phyloP scores from a whole-genome alignment of 2,113 vertebrate species.

The Propithecus coquereli region DNA sequence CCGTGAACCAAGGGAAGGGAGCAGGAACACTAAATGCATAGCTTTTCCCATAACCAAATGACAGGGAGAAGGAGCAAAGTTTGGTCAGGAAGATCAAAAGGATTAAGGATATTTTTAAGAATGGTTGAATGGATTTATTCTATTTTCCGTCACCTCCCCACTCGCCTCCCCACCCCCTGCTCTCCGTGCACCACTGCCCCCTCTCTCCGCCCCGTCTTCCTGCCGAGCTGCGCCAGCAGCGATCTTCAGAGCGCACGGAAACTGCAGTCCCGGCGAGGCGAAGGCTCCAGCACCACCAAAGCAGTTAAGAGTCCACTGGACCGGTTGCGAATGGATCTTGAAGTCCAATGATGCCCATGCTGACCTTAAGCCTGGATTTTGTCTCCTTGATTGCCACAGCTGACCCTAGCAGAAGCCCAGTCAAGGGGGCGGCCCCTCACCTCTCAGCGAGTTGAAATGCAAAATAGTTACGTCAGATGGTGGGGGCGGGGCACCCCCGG shows the following conservation, averaged over 20 bases:
- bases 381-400: neutral
- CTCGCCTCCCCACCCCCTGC: neutral
- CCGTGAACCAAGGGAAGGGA: neutral
- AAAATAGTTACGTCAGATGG: slow-evolving; percentile 61
- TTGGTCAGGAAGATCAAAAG: neutral
- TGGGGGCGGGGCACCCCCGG: slow-evolving; percentile 46
- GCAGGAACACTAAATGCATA: neutral
- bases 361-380: neutral
- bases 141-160: neutral
- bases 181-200: neutral
- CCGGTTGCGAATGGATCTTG: neutral
- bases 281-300: fast-evolving
- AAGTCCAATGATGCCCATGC: neutral
- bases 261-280: fast-evolving
- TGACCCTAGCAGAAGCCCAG: slow-evolving; percentile 14
- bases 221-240: neutral
- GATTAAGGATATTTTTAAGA: neutral
- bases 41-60: neutral
- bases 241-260: neutral
- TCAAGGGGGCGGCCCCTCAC: neutral
- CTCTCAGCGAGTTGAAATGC: slow-evolving; percentile 49
- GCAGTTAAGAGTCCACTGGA: neutral
- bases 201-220: neutral
- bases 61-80: neutral
- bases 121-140: neutral